phyloP scores from a whole-genome alignment of 2,888 invertebrate genomes.

The Timema podura region DNA sequence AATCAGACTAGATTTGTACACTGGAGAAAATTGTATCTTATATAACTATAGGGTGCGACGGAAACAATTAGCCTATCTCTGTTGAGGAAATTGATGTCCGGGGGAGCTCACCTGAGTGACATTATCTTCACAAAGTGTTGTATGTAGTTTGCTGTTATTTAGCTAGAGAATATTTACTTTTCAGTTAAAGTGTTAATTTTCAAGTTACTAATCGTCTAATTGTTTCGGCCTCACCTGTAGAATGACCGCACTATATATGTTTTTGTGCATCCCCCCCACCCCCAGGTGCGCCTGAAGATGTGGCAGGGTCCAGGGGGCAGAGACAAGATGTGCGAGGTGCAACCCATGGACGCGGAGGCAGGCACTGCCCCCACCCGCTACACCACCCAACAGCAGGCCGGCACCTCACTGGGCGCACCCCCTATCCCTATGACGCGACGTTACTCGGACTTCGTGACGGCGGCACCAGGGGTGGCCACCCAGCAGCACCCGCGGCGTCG shows the following conservation, averaged over 20 bases:
- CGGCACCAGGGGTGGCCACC: slow-evolving; percentile 13
- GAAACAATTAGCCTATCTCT: too few relatives aligned
- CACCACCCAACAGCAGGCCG: neutral
- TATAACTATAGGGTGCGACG: too few relatives aligned
- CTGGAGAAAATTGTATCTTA: too few relatives aligned
- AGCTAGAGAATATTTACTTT: too few relatives aligned
- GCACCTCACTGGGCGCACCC: neutral
- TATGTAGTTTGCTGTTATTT: too few relatives aligned
- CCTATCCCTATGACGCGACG: slow-evolving; percentile 19
- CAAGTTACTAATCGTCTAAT: too few relatives aligned
- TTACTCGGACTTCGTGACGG: slow-evolving; percentile 28
- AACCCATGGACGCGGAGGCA: slow-evolving; percentile 46
- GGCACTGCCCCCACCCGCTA: slow-evolving; percentile 15
- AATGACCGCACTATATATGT: neutral
- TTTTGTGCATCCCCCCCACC: neutral
- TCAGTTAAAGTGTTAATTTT: too few relatives aligned
- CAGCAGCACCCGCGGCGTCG: slow-evolving; percentile 25
- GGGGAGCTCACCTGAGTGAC: too few relatives aligned
- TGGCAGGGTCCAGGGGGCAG: slow-evolving; percentile 74
- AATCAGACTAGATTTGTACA: too few relatives aligned
- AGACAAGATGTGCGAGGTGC: slow-evolving; percentile 73
- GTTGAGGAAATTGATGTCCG: too few relatives aligned
- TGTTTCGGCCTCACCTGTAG: too few relatives aligned
- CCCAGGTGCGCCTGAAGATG: slow-evolving; percentile 69
- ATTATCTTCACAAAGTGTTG: too few relatives aligned